phyloP scores from a whole-genome alignment of 2,888 invertebrate species.

The Drosophila peninsularis region DNA sequence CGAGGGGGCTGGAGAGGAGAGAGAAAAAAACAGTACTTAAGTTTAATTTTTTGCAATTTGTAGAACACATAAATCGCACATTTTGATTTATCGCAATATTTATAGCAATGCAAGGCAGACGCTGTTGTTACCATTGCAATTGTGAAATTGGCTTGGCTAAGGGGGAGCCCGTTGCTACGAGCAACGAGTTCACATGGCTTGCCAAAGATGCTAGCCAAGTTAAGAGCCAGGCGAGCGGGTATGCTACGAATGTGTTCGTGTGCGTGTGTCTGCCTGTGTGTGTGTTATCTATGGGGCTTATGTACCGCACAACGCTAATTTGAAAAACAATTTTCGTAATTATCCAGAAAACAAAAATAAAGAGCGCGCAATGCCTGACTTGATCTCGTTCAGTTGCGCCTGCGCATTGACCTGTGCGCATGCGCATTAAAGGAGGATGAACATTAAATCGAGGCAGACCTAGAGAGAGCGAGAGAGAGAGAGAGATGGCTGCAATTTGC shows the following conservation, averaged over 20 bases:
- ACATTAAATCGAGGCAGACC: constrained; percentile 19
- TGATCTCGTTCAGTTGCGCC: constrained; percentile 78
- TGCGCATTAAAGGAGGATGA: constrained; percentile 78
- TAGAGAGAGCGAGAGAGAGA: constrained; percentile 3
- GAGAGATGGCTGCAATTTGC: constrained; percentile 58
- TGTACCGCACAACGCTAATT: constrained; percentile 83
- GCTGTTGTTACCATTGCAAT: constrained; percentile 76
- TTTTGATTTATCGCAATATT: constrained; percentile 81
- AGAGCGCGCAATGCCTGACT: constrained; percentile 50
- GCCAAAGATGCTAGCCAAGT: constrained; percentile 55
- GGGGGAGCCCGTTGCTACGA: constrained; percentile 24
- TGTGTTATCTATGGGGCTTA: constrained; percentile 78
- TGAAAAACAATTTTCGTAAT: constrained; percentile 84
- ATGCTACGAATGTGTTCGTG: constrained; percentile 27
- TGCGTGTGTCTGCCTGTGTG: constrained; percentile 31
- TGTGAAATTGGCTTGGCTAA: constrained; percentile 66
- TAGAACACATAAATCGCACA: constrained; percentile 81
- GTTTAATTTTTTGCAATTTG: constrained; percentile 81
- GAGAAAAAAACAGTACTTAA: constrained; percentile 73
- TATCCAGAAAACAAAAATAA: constrained; percentile 76
- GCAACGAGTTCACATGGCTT: constrained; percentile 52
- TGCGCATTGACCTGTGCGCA: constrained; percentile 77
- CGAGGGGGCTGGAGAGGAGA: constrained; percentile 10
- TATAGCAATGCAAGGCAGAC: constrained; percentile 77
- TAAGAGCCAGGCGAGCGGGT: constrained; percentile 49